Evolutionary conservation across 2,113 vertebrate species (phyloP), one percentile per base, ranked within the genome.

Genomic region (Macrotis lagotis): DNA sequence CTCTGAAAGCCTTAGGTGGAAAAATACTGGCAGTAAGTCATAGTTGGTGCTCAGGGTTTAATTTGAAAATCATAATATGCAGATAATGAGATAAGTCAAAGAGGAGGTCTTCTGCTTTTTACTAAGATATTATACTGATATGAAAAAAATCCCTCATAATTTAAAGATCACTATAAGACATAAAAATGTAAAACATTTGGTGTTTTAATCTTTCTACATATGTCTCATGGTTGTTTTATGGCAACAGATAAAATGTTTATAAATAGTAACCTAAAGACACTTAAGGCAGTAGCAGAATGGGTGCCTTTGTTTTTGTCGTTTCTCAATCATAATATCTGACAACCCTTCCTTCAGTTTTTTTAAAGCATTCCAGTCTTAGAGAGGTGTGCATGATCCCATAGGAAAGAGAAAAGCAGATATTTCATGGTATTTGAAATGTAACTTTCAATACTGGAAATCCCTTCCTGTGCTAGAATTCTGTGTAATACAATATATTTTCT

Each of bases 201-300:
- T 97, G 91, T 98, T 98, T 98, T 97, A 93, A 92, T 98, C 94
- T 98, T 52, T 96, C 91, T 96, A 52, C 93, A 97, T 97, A 98
- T 95, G 97, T 95, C 96, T 98, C 92, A 94, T 96, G 8, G 91
- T 96, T 98, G 96, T 96, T 97, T 98, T 98, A 98, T 90, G 97
- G 96, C 88, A 97, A 98, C 93, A 98, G 93, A 97, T 95, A 97
- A 97, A 96, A 95, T 98, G 97, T 98, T 98, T 98, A 98, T 98
- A 98, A 98, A 97, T 97, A 97, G 95, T 96, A 97, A 97, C 93
- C 50, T 74, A 98, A 97, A 98, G 94, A 97, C 93, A 97, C 97
- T 96, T 96, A 49, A 96, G 94, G 94, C 97, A 98, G 97, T 10
- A 96, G 95, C 94, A 74, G 88, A 93, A 51, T 95, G 48, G 94